phyloP scores from a whole-genome alignment of 37 sponge, comb jelly and placozoan species.

The Chondrosia reniformis region DNA sequence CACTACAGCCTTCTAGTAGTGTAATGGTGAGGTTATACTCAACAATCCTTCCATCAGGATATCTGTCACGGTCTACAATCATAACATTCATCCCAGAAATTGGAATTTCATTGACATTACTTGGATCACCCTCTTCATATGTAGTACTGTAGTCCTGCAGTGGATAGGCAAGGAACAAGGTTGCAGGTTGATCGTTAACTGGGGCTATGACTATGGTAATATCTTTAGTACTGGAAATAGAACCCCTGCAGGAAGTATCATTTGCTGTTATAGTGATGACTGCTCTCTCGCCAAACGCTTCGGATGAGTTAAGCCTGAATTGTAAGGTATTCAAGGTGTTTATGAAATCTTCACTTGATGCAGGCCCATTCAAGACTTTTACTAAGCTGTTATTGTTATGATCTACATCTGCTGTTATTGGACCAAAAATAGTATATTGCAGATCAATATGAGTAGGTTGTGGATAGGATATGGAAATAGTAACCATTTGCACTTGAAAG shows the following conservation, averaged over 20 bases:
- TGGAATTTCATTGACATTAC: not conserved
- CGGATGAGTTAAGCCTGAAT: conserved; percentile 36
- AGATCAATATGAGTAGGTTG: not conserved
- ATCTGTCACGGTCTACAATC: conserved; percentile 49
- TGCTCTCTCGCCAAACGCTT: conserved; percentile 39
- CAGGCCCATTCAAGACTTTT: conserved; percentile 48
- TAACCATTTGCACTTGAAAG: not conserved
- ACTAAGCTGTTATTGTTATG: not conserved
- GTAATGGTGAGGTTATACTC: conserved; percentile 16
- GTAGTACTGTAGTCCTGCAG: conserved; percentile 24
- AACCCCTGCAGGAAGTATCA: not conserved
- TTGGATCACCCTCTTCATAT: conserved; percentile 51
- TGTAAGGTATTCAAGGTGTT: conserved; percentile 34
- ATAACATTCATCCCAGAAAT: conserved; percentile 26
- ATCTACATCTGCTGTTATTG: not conserved
- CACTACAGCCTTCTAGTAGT: conserved; percentile 6
- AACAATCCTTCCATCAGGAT: conserved; percentile 9
- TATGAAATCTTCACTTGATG: conserved; percentile 31
- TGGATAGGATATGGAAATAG: not conserved
- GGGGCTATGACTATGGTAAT: conserved; percentile 56
- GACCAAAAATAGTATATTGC: not conserved
- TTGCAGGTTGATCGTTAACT: conserved; percentile 50
- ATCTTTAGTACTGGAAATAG: conserved; percentile 5
- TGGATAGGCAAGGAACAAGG: conserved; percentile 36
- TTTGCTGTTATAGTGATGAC: conserved; percentile 27